Conservation (phyloP, 2,113 vertebrate species). For the Pagrus major region DNA sequence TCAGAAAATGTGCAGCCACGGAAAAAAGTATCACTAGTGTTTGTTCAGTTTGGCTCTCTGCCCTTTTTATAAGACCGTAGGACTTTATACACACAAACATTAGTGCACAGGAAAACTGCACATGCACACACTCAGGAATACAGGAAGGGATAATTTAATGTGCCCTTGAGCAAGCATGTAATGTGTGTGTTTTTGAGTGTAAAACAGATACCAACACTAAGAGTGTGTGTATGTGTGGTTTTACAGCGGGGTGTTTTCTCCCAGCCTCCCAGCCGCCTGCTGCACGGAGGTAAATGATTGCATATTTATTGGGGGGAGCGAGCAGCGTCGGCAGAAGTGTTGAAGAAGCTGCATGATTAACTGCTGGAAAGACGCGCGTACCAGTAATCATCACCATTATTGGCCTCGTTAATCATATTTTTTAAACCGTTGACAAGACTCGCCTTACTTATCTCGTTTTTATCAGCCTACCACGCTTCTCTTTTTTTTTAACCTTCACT, state of each 20-base stretch:
- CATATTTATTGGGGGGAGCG: slow-evolving; percentile 92
- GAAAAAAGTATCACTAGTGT: slow-evolving; percentile 17
- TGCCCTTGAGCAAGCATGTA: slow-evolving; percentile 50
- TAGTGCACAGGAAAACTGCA: not conserved
- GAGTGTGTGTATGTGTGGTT: slow-evolving; percentile 43
- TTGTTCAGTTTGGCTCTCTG: slow-evolving; percentile 11
- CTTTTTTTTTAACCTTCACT: slow-evolving; percentile 51
- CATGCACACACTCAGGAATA: slow-evolving; percentile 11
- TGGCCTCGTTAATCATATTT: slow-evolving; percentile 95
- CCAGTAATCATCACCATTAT: slow-evolving; percentile 94
- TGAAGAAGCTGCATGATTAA: slow-evolving; percentile 91
- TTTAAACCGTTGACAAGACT: slow-evolving; percentile 89
- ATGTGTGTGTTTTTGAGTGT: slow-evolving; percentile 56
- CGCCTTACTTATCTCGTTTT: slow-evolving; percentile 57
- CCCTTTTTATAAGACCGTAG: slow-evolving; percentile 20
- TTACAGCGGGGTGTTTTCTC: slow-evolving; percentile 54
- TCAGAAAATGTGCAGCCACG: slow-evolving; percentile 24
- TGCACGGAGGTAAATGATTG: slow-evolving; percentile 92
- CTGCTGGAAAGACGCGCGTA: slow-evolving; percentile 88
- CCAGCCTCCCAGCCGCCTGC: slow-evolving; percentile 66
- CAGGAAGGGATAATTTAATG: slow-evolving; percentile 48
- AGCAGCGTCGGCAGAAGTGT: slow-evolving; percentile 78
- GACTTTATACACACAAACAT: slow-evolving; percentile 19
- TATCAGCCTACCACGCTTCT: slow-evolving; percentile 8
- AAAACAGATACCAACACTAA: slow-evolving; percentile 45